These are phyloP conservation scores for Flabesymbios commensalis DNA, from an alignment of 2,888 invertebrate species.

Conservation along the genomic window DNA sequence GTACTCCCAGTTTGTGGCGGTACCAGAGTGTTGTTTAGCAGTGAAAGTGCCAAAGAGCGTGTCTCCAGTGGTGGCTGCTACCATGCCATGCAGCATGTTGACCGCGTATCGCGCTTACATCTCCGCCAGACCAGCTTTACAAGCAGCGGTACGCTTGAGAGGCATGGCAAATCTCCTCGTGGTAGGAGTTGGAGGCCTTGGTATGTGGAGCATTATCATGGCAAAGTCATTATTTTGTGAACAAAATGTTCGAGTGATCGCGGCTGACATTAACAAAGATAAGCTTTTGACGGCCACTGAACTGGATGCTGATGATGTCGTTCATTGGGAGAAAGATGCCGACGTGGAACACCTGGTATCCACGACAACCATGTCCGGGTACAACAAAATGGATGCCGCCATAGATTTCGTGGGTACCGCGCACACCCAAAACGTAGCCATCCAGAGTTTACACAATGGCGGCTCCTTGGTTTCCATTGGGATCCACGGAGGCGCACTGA, in stretches of 20 bases:
- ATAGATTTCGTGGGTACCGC: slow-evolving; percentile 24
- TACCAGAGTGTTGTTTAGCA: slow-evolving; percentile 19
- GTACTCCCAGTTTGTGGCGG: slow-evolving; percentile 9
- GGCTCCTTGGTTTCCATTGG: slow-evolving; percentile 17
- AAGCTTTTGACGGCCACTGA: slow-evolving; percentile 9
- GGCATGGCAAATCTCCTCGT: slow-evolving; percentile 24
- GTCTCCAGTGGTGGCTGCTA: slow-evolving; percentile 22
- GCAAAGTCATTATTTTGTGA: slow-evolving; percentile 25
- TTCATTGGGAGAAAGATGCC: slow-evolving; percentile 13
- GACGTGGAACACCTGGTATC: slow-evolving; percentile 13
- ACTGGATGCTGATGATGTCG: slow-evolving; percentile 22
- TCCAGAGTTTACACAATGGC: slow-evolving; percentile 16
- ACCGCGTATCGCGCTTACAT: slow-evolving; percentile 17
- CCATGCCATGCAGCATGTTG: slow-evolving; percentile 21
- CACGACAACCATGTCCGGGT: slow-evolving; percentile 25
- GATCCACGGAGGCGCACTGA: slow-evolving; percentile 9
- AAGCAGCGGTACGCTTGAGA: slow-evolving; percentile 20
- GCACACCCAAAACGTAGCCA: slow-evolving; percentile 2
- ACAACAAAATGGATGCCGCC: slow-evolving; percentile 30
- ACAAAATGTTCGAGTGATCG: slow-evolving; percentile 24
- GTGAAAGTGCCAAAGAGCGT: slow-evolving; percentile 20
- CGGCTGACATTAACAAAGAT: slow-evolving; percentile 17
- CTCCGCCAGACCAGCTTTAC: slow-evolving; percentile 14
- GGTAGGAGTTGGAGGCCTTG: slow-evolving; percentile 17
- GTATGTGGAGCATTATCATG: slow-evolving; percentile 22